Evolutionary conservation across 2,797 vertebrate species (phyloP).

Genomic region (Anniella stebbinsi): DNA sequence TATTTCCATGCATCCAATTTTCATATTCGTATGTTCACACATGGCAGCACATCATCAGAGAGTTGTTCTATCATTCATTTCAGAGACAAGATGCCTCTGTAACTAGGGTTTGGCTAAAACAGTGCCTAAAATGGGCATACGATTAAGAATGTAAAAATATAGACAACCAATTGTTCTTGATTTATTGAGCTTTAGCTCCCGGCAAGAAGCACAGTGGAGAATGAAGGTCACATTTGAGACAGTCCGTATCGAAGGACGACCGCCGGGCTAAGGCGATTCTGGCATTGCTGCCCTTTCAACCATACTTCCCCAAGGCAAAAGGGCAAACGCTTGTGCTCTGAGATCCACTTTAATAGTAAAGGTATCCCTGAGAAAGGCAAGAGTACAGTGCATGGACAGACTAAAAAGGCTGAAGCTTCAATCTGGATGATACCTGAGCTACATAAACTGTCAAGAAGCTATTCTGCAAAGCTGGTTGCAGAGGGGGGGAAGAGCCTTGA

Average conservation of each 20-base stretch:
- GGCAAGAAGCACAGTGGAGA: background rate
- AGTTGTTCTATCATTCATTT: background rate
- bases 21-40: too few species aligned
- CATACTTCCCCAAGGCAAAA: too few species aligned
- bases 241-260: too few species aligned
- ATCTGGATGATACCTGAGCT: background rate
- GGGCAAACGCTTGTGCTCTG: background rate
- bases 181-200: too few species aligned
- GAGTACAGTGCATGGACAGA: too few species aligned
- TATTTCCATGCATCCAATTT: background rate
- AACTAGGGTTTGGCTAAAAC: background rate
- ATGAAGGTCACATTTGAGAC: background rate
- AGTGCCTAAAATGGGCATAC: too few species aligned
- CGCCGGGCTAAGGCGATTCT: background rate
- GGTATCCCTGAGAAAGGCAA: slow-evolving; percentile 35
- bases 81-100: too few species aligned
- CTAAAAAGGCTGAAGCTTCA: background rate
- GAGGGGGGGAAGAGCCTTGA: background rate
- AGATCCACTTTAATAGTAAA: background rate
- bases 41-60: background rate
- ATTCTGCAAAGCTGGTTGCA: background rate
- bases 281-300: background rate
- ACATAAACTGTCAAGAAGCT: background rate
- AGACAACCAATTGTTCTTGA: background rate
- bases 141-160: background rate